A percentile compares a stretch with the other conserved stretches of the same genome.
Conservation (phyloP, 92 coral and sea anemone genomes). For the Zoanthus sociatus region DNA sequence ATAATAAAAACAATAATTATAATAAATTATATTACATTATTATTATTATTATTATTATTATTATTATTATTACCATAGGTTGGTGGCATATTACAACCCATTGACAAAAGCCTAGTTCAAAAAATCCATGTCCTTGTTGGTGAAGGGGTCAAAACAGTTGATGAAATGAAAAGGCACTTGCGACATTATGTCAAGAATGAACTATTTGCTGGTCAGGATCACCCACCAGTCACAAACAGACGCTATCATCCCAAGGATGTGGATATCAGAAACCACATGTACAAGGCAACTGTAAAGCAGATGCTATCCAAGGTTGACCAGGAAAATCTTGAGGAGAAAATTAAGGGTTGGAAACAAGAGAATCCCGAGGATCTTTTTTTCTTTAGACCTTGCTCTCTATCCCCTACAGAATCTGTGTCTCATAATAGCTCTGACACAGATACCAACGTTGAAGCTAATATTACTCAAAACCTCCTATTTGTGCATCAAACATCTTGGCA, state of each 20-base stretch:
- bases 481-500: background rate
- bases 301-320: background rate
- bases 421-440: background rate
- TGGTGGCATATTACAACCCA: conserved; percentile 73
- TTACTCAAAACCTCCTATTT: conserved; percentile 6
- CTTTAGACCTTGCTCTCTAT: background rate
- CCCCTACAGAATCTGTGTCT: background rate
- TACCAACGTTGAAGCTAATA: background rate
- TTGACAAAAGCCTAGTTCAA: conserved; percentile 52
- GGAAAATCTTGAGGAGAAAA: background rate
- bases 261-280: conserved; percentile 37
- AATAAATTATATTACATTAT: background rate
- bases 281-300: conserved; percentile 17
- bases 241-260: conserved; percentile 1
- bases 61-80: conserved; percentile 14
- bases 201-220: background rate
- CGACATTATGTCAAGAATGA: conserved; percentile 47
- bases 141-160: conserved; percentile 68
- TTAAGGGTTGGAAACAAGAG: background rate
- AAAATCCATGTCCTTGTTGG: conserved; percentile 63
- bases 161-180: conserved; percentile 75
- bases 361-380: background rate
- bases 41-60: background rate
- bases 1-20: too few species aligned
- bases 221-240: conserved; percentile 16